Conservation (phyloP, 1,140 invertebrate species). For the Leptinotarsa texana region DNA sequence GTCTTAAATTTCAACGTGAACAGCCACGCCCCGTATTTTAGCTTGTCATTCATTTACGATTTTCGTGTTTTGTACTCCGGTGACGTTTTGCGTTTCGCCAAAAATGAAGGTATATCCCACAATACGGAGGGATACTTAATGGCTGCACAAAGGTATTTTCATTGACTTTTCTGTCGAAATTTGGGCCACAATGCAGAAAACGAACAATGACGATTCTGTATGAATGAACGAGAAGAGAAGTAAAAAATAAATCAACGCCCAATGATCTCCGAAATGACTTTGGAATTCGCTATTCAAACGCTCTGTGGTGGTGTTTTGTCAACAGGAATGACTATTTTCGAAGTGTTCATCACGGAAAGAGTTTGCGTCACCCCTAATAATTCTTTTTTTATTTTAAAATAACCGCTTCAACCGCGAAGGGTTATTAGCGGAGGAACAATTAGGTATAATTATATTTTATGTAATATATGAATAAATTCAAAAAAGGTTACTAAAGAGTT, state of each 20-base stretch:
- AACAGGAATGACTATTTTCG: too few species aligned
- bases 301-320: too few species aligned
- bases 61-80: constrained; percentile 45
- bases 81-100: constrained; percentile 42
- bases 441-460: too few species aligned
- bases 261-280: too few species aligned
- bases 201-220: neutral
- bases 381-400: too few species aligned
- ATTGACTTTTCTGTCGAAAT: constrained; percentile 20
- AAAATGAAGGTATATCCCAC: constrained; percentile 22
- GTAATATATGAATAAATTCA: too few species aligned
- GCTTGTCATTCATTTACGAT: constrained; percentile 48
- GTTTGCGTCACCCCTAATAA: too few species aligned
- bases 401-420: too few species aligned
- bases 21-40: constrained; percentile 49
- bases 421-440: too few species aligned
- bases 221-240: constrained; percentile 2
- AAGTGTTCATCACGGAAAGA: too few species aligned
- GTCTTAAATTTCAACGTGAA: constrained; percentile 51
- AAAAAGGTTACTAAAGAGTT: too few species aligned
- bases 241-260: neutral
- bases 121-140: constrained; percentile 9
- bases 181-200: constrained; percentile 1
- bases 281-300: too few species aligned
- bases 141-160: constrained; percentile 20